Percentiles rank a stretch among this genome's conserved stretches.
Conservation (phyloP, 37 sponge, comb jelly and placozoan species). For the Bolinopsis microptera region DNA sequence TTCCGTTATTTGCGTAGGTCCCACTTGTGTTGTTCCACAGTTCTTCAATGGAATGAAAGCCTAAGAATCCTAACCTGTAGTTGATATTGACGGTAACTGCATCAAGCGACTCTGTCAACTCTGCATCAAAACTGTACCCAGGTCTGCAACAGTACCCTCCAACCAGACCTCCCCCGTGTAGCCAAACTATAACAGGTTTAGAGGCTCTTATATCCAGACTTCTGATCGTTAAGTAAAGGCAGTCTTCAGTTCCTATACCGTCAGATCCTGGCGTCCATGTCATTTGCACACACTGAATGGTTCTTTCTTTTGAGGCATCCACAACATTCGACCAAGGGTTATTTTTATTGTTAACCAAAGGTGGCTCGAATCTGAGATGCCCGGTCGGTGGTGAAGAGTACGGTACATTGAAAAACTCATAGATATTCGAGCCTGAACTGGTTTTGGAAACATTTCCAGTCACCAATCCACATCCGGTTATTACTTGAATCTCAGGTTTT, state of each 20-base stretch:
- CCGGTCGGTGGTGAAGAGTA: neutral
- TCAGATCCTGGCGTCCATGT: neutral
- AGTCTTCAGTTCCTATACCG: conserved; percentile 32
- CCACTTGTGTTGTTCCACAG: neutral
- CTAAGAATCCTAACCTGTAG: conserved; percentile 58
- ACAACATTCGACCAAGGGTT: neutral
- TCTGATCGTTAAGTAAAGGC: neutral
- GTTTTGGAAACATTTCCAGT: neutral
- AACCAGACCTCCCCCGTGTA: conserved; percentile 36
- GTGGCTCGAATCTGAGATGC: neutral
- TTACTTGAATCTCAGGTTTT: neutral
- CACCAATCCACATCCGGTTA: neutral
- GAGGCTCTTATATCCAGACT: neutral
- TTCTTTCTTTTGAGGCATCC: neutral
- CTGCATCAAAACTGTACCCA: conserved; percentile 58
- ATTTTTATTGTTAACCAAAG: neutral
- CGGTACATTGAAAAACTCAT: neutral
- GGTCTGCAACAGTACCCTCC: neutral
- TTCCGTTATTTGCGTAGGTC: neutral
- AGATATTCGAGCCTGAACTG: neutral
- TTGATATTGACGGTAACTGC: conserved; percentile 51
- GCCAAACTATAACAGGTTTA: conserved; percentile 18
- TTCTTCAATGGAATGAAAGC: conserved; percentile 25
- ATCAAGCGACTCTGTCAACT: neutral
- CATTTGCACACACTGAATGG: conserved; percentile 9